Conservation (phyloP, 2,888 invertebrate species). For the Acleris laterana region DNA sequence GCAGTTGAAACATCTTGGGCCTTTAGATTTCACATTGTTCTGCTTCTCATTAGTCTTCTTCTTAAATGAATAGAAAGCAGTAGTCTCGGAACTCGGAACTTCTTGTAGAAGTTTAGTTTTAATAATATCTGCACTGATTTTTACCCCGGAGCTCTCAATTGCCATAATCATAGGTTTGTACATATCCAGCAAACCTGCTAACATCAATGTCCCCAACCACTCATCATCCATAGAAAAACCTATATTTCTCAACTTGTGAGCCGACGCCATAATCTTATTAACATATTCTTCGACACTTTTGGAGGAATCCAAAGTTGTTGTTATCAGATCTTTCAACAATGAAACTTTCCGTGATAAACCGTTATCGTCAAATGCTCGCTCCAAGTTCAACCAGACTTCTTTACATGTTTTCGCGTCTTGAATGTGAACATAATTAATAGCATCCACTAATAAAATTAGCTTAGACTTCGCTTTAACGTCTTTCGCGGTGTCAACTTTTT, state of each 20-base stretch:
- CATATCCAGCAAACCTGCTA: conserved; percentile 40
- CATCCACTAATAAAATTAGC: no score
- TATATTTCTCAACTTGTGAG: conserved; percentile 42
- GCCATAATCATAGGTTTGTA: conserved; percentile 41
- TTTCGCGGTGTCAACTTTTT: no score
- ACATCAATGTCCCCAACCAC: conserved; percentile 41
- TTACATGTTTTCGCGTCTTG: no score
- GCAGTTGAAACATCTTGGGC: no score
- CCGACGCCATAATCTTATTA: conserved; percentile 39
- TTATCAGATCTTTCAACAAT: conserved; percentile 41
- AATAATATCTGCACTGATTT: conserved; percentile 20
- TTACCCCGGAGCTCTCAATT: conserved; percentile 20
- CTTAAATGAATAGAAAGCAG: no score
- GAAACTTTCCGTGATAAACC: conserved; percentile 39
- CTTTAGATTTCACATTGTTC: no score
- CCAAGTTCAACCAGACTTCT: no score
- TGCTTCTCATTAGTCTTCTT: no score
- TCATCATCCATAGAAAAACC: conserved; percentile 41
- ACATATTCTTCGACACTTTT: conserved; percentile 41
- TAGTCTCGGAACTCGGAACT: conserved; percentile 14
- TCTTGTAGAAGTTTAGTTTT: conserved; percentile 39
- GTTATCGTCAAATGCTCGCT: conserved; percentile 30
- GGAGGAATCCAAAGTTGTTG: conserved; percentile 37
- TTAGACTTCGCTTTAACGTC: no score
- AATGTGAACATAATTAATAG: no score